A percentile compares a stretch with the other conserved stretches of the same genome.
Conservation (phyloP, 2,888 invertebrate species). For the Netelia melanura region DNA sequence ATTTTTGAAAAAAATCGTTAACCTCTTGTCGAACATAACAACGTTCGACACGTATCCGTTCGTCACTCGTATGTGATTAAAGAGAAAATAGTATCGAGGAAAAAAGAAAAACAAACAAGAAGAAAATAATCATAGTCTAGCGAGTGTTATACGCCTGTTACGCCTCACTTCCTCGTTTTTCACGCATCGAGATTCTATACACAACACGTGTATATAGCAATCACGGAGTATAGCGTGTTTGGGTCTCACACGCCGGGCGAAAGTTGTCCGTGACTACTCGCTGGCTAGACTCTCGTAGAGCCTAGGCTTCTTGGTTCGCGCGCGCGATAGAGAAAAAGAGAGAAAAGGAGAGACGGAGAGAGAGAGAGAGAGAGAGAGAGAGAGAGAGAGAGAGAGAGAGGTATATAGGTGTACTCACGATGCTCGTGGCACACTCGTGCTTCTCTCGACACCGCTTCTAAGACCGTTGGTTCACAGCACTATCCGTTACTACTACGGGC, state of each 20-base stretch:
- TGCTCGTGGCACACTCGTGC: conserved; percentile 12
- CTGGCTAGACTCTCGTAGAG: conserved; percentile 45
- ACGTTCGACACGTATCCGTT: too few species aligned
- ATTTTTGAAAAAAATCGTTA: too few species aligned
- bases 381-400: too few species aligned
- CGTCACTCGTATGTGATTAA: not conserved
- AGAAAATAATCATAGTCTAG: not conserved
- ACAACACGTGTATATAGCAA: conserved; percentile 5
- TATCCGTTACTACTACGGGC: conserved; percentile 60
- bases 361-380: too few species aligned
- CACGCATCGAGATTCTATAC: conserved; percentile 25
- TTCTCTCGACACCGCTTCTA: conserved; percentile 11
- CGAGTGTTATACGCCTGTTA: not conserved
- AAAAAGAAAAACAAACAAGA: not conserved
- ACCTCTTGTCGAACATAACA: too few species aligned
- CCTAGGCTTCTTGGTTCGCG: not conserved
- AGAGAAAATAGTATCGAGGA: not conserved
- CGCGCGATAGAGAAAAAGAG: not conserved
- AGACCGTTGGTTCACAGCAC: not conserved
- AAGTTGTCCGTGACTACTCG: conserved; percentile 63
- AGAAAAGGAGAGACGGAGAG: too few species aligned
- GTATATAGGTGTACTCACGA: not conserved
- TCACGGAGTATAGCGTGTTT: conserved; percentile 23
- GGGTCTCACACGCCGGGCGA: conserved; percentile 54
- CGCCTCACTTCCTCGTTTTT: not conserved